phyloP scores from a whole-genome alignment of 2,888 invertebrate species.

The Lycocerus yunnanus region DNA sequence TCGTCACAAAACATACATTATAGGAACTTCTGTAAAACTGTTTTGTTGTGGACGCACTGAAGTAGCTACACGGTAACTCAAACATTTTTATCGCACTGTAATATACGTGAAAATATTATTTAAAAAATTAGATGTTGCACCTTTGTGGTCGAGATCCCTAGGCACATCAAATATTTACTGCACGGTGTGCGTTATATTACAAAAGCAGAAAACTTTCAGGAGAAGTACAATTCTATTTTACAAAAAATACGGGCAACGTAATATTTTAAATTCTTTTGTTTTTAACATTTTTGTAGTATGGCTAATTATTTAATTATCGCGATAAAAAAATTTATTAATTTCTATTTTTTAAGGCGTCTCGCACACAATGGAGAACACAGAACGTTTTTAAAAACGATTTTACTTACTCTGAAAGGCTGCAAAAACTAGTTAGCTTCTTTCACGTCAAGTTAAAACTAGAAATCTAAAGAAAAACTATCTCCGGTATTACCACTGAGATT shows the following conservation, averaged over 20 bases:
- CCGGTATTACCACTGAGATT: neutral
- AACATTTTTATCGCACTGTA: neutral
- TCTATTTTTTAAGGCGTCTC: neutral
- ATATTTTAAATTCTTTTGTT: neutral
- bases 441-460: neutral
- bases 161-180: neutral
- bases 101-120: neutral
- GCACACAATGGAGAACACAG: too few relatives aligned
- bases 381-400: neutral
- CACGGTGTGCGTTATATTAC: neutral
- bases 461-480: neutral
- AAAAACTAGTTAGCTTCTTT: neutral
- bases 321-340: too few relatives aligned
- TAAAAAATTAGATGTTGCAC: neutral
- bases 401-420: neutral
- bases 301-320: neutral
- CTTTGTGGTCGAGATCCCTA: neutral
- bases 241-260: neutral
- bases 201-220: neutral
- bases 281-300: neutral
- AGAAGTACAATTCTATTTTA: neutral
- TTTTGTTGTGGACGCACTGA: neutral
- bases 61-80: neutral
- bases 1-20: neutral
- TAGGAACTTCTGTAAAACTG: neutral